phyloP scores from a whole-genome alignment of 2,797 vertebrate species.

The Urocyon cinereoargenteus region DNA sequence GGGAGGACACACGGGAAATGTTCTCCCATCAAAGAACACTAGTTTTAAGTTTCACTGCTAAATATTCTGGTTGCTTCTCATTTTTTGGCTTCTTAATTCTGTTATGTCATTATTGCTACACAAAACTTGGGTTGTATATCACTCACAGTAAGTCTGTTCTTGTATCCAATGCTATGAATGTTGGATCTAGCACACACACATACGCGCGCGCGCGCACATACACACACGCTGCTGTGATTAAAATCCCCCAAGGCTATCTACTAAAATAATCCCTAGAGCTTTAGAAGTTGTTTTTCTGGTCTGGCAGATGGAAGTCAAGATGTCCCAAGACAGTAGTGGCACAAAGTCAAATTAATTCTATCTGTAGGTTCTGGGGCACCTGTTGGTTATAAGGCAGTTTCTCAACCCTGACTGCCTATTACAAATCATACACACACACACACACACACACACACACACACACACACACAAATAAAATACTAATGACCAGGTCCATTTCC shows the following conservation, averaged over 20 bases:
- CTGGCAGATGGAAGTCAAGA: not conserved
- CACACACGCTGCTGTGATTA: not conserved
- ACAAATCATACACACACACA: not conserved
- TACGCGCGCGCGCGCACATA: fast-evolving
- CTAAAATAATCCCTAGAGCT: not conserved
- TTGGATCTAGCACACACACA: not conserved
- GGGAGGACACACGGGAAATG: not conserved
- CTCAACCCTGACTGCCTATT: not conserved
- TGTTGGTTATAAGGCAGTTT: not conserved
- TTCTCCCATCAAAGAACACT: not conserved
- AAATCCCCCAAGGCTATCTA: not conserved
- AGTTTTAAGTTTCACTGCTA: not conserved
- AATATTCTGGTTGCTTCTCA: not conserved
- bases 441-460: no score
- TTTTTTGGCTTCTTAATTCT: not conserved
- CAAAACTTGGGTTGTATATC: not conserved
- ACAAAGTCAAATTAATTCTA: not conserved
- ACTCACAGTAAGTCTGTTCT: not conserved
- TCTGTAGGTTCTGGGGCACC: not conserved
- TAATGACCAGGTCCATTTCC: not conserved
- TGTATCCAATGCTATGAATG: not conserved
- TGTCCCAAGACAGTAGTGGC: not conserved
- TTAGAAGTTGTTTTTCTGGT: not conserved
- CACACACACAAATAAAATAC: not conserved
- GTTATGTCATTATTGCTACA: not conserved